Percentiles rank a stretch among this genome's conserved stretches.
Conservation (phyloP, 1,140 invertebrate genomes). For the Pteromalus puparum region DNA sequence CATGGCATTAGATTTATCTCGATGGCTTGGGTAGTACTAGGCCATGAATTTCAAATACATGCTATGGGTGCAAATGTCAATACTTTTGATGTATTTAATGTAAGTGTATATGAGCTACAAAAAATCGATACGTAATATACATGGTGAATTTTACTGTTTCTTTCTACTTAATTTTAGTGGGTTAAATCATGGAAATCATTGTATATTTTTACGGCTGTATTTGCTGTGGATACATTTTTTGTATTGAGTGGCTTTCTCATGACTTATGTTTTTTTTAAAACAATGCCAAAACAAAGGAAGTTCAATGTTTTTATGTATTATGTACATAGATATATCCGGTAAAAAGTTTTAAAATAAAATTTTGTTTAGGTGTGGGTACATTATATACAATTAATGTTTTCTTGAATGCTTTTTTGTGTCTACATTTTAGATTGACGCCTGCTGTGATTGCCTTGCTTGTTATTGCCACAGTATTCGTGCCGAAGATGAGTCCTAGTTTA, state of each 20-base stretch:
- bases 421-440: conserved; percentile 72
- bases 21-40: conserved; percentile 22
- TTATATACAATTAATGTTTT: no score
- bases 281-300: conserved; percentile 63
- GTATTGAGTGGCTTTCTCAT: conserved; percentile 77
- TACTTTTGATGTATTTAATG: background rate
- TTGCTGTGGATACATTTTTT: conserved; percentile 78
- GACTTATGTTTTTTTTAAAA: conserved; percentile 73
- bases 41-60: background rate
- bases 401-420: background rate
- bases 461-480: conserved; percentile 66
- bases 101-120: background rate
- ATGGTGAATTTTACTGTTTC: no score
- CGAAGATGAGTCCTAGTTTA: conserved; percentile 66
- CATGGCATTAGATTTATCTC: conserved; percentile 17
- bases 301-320: conserved; percentile 46
- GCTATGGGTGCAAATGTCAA: background rate
- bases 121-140: background rate
- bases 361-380: background rate
- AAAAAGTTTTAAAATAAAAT: background rate
- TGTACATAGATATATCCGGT: conserved; percentile 6
- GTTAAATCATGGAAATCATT: conserved; percentile 57
- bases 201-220: conserved; percentile 66
- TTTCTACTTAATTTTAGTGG: conserved; percentile 64
- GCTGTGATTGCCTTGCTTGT: conserved; percentile 69